A percentile compares a stretch with the other conserved stretches of the same genome.
Conservation (phyloP, 2,888 invertebrate genomes). For the Malacosoma neustria region DNA sequence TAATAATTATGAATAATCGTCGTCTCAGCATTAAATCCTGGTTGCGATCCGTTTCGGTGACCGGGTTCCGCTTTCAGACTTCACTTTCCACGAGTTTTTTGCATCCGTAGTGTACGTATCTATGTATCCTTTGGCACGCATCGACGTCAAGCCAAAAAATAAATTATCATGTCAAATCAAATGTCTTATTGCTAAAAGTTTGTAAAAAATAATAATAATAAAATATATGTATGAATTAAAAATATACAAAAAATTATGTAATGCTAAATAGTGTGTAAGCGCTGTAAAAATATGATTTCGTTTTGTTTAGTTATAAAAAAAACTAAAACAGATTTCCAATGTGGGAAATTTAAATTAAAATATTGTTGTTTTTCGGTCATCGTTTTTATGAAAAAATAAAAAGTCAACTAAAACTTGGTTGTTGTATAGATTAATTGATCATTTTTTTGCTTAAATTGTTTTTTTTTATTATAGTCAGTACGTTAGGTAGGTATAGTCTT, state of each 20-base stretch:
- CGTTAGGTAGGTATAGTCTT: conserved; percentile 22
- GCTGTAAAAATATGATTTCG: conserved; percentile 28
- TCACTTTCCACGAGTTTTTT: too few species aligned
- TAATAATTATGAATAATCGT: too few species aligned
- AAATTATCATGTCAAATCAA: too few species aligned
- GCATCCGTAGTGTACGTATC: too few species aligned
- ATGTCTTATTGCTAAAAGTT: too few species aligned
- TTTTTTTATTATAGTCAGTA: conserved; percentile 19
- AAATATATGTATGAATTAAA: conserved; percentile 55
- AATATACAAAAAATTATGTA: conserved; percentile 53
- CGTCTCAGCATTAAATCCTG: too few species aligned
- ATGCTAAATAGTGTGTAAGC: conserved; percentile 36
- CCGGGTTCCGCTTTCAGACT: too few species aligned
- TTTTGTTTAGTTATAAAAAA: conserved; percentile 10
- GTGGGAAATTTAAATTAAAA: conserved; percentile 12
- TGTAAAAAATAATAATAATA: conserved; percentile 29
- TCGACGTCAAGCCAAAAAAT: too few species aligned
- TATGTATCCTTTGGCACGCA: too few species aligned
- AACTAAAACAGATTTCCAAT: conserved; percentile 15
- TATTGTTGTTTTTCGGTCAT: conserved; percentile 17
- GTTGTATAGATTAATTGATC: conserved; percentile 45
- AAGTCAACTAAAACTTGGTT: conserved; percentile 40
- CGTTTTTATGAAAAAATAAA: conserved; percentile 19
- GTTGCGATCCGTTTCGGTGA: too few species aligned
- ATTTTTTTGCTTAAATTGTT: neutral